Evolutionary conservation across 2,113 vertebrate species (phyloP).

Genomic region (Solea senegalensis): DNA sequence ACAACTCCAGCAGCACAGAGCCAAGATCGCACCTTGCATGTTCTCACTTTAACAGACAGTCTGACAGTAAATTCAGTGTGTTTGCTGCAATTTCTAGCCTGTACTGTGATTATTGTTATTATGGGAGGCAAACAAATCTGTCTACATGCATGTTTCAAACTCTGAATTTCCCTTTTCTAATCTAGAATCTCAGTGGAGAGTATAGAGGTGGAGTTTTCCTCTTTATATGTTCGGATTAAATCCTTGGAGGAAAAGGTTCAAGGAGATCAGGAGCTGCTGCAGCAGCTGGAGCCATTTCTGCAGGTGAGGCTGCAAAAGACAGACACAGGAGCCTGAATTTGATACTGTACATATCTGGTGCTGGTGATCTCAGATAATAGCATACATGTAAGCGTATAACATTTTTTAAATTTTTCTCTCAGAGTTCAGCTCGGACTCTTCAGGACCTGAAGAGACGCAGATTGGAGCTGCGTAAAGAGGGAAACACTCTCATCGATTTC

Average conservation of each 20-base stretch:
- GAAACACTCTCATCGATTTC: conserved; percentile 93
- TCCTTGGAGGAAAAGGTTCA: conserved; percentile 89
- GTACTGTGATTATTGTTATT: neutral
- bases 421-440: conserved; percentile 88
- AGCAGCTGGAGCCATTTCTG: conserved; percentile 90
- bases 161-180: neutral
- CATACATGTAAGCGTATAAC: conserved; percentile 5
- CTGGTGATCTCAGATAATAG: conserved; percentile 41
- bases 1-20: conserved; percentile 47
- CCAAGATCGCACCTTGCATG: conserved; percentile 11
- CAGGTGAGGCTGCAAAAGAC: conserved; percentile 81
- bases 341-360: conserved; percentile 12
- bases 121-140: neutral
- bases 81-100: neutral
- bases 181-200: conserved; percentile 92
- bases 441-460: conserved; percentile 87
- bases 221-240: conserved; percentile 85
- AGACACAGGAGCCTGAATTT: conserved; percentile 10
- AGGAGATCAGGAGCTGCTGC: conserved; percentile 85
- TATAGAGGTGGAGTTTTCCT: conserved; percentile 89
- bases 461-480: conserved; percentile 86
- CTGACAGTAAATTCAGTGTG: conserved; percentile 1
- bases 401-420: conserved; percentile 14
- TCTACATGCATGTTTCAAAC: neutral
- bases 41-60: conserved; percentile 14